Conservation (phyloP, 2,797 vertebrate genomes). For the Sternotherus odoratus region DNA sequence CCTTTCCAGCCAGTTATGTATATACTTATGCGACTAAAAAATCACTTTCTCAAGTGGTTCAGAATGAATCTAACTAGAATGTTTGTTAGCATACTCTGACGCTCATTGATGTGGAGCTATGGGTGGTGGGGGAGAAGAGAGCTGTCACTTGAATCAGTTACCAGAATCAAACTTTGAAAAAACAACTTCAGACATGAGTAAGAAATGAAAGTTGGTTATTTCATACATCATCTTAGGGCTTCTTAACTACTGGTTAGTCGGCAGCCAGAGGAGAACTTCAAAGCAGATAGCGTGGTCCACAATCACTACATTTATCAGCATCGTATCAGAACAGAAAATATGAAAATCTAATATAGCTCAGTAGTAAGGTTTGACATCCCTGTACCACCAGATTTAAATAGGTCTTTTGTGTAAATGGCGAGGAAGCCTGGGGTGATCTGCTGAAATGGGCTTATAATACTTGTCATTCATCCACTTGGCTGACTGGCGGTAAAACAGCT, state of each 20-base stretch:
- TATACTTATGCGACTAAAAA: not conserved
- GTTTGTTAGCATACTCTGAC: not conserved
- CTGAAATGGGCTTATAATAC: not conserved
- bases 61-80: not conserved
- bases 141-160: not conserved
- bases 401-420: not conserved
- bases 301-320: not conserved
- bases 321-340: not conserved
- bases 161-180: not conserved
- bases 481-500: not conserved
- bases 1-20: not conserved
- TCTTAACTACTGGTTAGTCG: not conserved
- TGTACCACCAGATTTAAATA: not conserved
- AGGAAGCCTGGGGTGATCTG: not conserved
- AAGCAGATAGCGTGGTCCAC: accelerated
- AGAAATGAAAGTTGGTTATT: not conserved
- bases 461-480: not conserved
- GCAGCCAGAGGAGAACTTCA: not conserved
- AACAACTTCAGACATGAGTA: not conserved
- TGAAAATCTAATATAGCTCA: not conserved
- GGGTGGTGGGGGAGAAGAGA: not conserved
- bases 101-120: not conserved
- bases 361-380: accelerated
- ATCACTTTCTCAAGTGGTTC: not conserved
- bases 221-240: not conserved